Percentiles rank a stretch among this genome's conserved stretches.
Conservation (phyloP, 2,113 vertebrate species). For the Lepisosteus oculatus region DNA sequence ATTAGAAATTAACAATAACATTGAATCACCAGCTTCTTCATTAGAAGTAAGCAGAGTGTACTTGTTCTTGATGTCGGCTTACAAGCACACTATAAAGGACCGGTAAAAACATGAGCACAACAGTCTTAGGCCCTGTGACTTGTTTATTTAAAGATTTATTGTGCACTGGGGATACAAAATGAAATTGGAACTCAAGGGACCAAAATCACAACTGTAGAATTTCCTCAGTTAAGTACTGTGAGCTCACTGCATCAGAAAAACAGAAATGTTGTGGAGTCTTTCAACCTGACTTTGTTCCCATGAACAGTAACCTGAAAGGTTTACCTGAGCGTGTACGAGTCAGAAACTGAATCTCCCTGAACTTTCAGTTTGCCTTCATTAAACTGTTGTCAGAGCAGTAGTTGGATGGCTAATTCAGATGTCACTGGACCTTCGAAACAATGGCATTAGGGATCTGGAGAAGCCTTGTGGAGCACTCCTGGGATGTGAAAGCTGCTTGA, state of each 20-base stretch:
- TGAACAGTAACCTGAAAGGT: constrained; percentile 14
- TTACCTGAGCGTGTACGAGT: constrained; percentile 14
- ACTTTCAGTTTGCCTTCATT: constrained; percentile 38
- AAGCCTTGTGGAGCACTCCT: constrained; percentile 32
- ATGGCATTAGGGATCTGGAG: constrained; percentile 35
- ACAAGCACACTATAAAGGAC: too few relatives aligned
- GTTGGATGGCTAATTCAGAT: constrained; percentile 57
- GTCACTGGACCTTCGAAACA: constrained; percentile 49
- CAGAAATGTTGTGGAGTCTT: constrained; percentile 16
- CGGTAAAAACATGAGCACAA: too few relatives aligned
- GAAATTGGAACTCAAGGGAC: too few relatives aligned
- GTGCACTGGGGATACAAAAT: too few relatives aligned
- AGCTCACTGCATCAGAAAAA: background rate
- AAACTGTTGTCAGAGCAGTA: constrained; percentile 31
- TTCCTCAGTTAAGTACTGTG: too few relatives aligned
- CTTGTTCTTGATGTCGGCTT: too few relatives aligned
- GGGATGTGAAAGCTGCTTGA: constrained; percentile 44
- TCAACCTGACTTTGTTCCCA: constrained; percentile 24
- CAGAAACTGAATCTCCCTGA: constrained; percentile 6
- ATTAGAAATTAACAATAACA: too few relatives aligned
- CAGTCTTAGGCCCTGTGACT: too few relatives aligned
- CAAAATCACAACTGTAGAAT: too few relatives aligned
- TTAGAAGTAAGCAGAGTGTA: too few relatives aligned
- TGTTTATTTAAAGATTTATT: too few relatives aligned
- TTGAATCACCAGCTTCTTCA: too few relatives aligned